phyloP scores from a whole-genome alignment of 53 echinoderm and acorn worm genomes.

The Henricia sp. region DNA sequence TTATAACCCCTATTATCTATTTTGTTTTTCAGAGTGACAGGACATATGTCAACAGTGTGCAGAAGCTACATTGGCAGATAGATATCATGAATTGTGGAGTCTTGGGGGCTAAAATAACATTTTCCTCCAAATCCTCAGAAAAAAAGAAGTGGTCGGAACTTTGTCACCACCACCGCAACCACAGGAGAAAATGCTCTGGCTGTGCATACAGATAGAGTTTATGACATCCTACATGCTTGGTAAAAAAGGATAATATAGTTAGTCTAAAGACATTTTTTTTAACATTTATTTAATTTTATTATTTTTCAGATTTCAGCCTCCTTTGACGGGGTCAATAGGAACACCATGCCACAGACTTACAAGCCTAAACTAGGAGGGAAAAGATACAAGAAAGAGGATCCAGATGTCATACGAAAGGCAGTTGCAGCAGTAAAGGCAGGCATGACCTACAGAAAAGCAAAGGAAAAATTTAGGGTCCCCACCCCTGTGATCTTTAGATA shows the following conservation, averaged over 20 bases:
- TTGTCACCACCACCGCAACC: neutral
- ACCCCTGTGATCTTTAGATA: neutral
- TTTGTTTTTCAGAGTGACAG: neutral
- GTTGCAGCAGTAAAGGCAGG: neutral
- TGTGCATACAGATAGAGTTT: neutral
- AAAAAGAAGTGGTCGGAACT: neutral
- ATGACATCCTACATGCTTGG: neutral
- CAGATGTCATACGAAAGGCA: neutral
- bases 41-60: neutral
- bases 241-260: neutral
- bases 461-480: neutral
- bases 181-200: neutral
- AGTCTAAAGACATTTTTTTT: neutral
- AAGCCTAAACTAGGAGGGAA: neutral
- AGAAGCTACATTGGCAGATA: neutral
- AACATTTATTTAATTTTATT: neutral
- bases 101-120: neutral
- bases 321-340: constrained; percentile 1
- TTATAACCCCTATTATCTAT: neutral
- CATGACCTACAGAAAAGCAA: neutral
- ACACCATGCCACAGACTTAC: neutral
- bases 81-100: neutral
- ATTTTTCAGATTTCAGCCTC: neutral
- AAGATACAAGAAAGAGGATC: neutral
- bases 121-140: neutral